These are phyloP conservation scores for Saguinus imperator DNA, from an alignment of 2,113 vertebrate genomes.

Conservation along the genomic window DNA sequence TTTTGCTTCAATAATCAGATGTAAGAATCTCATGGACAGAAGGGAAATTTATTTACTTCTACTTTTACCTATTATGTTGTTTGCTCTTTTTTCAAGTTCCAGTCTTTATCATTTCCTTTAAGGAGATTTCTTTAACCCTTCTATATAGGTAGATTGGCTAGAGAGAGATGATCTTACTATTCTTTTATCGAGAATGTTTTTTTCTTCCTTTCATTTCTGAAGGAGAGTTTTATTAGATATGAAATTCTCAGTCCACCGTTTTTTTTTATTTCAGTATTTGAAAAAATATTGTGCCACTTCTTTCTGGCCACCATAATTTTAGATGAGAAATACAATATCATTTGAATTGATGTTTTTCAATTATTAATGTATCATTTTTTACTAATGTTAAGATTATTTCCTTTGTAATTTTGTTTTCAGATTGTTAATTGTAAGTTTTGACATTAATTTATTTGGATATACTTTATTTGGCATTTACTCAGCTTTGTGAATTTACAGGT, in stretches of 20 bases:
- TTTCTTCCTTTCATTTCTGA: background rate
- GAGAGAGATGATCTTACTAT: background rate
- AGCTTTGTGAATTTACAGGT: background rate
- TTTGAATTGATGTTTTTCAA: background rate
- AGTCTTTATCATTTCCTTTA: background rate
- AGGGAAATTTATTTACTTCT: background rate
- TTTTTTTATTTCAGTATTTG: background rate
- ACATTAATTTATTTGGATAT: background rate
- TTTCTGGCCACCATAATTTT: background rate
- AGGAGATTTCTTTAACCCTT: background rate
- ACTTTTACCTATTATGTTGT: background rate
- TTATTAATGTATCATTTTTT: background rate
- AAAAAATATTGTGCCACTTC: background rate
- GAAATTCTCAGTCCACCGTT: background rate
- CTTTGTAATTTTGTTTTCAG: background rate
- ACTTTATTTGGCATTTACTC: background rate
- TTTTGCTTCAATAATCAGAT: background rate
- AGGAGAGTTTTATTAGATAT: background rate
- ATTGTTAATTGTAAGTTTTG: background rate
- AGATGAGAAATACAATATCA: background rate
- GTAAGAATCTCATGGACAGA: background rate
- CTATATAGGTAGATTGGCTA: background rate
- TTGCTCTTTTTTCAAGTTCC: background rate
- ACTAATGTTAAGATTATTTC: background rate
- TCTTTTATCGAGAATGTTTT: background rate